Evolutionary conservation across 1,140 invertebrate species (phyloP).

Genomic region (Polyergus mexicanus): DNA sequence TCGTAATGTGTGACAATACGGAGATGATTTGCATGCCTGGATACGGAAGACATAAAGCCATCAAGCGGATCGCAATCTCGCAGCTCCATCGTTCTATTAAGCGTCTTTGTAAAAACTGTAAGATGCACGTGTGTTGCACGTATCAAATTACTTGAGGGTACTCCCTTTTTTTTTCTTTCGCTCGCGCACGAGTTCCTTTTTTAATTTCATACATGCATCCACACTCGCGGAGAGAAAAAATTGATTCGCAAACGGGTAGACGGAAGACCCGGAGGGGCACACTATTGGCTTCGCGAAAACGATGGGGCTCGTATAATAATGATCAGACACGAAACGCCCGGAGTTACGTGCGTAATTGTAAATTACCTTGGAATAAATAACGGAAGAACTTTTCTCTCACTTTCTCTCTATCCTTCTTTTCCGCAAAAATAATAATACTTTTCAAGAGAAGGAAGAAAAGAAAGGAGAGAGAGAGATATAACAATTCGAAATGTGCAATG

Average conservation of each 20-base stretch:
- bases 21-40: slow-evolving; percentile 67
- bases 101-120: slow-evolving; percentile 47
- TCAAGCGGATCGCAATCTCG: slow-evolving; percentile 43
- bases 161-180: neutral
- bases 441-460: neutral
- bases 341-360: slow-evolving; percentile 59
- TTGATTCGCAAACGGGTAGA: slow-evolving; percentile 68
- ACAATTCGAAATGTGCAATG: neutral
- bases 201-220: slow-evolving; percentile 61
- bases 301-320: slow-evolving; percentile 67
- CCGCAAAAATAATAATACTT: slow-evolving; percentile 2
- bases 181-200: slow-evolving; percentile 42
- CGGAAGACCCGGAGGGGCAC: slow-evolving; percentile 62
- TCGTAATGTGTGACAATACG: slow-evolving; percentile 74
- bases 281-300: slow-evolving; percentile 70
- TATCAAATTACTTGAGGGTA: slow-evolving; percentile 55
- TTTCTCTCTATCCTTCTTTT: neutral
- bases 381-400: no score
- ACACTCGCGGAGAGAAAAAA: slow-evolving; percentile 67
- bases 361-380: slow-evolving; percentile 50
- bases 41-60: slow-evolving; percentile 66
- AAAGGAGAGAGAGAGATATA: neutral
- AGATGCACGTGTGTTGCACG: slow-evolving; percentile 41
- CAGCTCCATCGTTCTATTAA: slow-evolving; percentile 42
- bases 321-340: slow-evolving; percentile 49